These are phyloP conservation scores for Tenebrio molitor DNA, from an alignment of 1,140 invertebrate species.

Conservation along the genomic window DNA sequence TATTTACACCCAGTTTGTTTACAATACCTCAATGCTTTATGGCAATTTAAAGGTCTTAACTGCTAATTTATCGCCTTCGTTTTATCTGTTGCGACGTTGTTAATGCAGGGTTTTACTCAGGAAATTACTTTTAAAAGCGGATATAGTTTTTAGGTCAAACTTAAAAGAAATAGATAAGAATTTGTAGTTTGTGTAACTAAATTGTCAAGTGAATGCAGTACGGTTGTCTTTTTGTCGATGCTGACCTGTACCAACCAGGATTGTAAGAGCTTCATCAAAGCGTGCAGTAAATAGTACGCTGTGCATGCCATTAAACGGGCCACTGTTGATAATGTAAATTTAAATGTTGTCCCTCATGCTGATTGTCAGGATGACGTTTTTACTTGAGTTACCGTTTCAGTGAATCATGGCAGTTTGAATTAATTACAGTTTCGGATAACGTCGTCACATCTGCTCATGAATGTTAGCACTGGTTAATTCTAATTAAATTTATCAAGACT, in stretches of 20 bases:
- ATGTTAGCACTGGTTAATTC: no score
- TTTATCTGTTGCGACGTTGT: no score
- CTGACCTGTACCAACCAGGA: background rate
- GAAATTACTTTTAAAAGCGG: no score
- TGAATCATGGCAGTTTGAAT: background rate
- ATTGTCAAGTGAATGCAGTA: background rate
- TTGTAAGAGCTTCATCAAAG: slow-evolving; percentile 1
- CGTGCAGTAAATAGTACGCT: slow-evolving; percentile 7
- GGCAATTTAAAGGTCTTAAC: no score
- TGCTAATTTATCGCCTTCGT: no score
- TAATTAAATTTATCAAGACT: no score
- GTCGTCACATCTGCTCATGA: background rate
- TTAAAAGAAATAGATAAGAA: no score
- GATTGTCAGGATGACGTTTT: slow-evolving; percentile 10
- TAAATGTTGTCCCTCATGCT: slow-evolving; percentile 26
- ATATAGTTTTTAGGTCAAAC: no score
- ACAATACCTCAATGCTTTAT: no score
- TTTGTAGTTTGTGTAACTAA: background rate
- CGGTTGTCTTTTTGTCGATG: background rate
- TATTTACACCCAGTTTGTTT: no score
- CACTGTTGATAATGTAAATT: slow-evolving; percentile 23
- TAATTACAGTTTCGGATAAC: background rate
- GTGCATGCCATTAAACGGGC: slow-evolving; percentile 23
- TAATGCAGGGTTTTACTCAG: no score
- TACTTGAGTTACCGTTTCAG: background rate